Evolutionary conservation across 2,797 vertebrate genomes (phyloP).

Genomic region (Lepilemur ruficaudatus): DNA sequence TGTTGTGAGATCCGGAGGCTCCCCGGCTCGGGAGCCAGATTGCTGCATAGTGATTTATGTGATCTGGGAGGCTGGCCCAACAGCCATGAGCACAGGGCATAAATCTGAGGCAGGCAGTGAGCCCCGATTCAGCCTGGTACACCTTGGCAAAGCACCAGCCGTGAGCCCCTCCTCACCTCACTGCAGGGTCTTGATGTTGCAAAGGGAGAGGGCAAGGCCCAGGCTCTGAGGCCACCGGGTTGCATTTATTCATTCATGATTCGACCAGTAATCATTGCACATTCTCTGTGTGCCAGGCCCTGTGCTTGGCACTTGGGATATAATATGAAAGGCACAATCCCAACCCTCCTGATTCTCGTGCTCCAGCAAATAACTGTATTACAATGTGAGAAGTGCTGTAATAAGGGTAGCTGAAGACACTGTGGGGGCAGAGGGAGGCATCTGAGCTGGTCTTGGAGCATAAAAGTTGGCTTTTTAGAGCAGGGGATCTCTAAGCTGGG

Average conservation of each 20-base stretch:
- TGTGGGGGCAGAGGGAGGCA: background rate
- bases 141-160: background rate
- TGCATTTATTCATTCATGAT: background rate
- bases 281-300: background rate
- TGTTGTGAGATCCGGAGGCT: slow-evolving; percentile 10
- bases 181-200: background rate
- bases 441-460: background rate
- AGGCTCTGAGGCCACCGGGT: background rate
- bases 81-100: background rate
- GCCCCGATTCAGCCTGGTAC: background rate
- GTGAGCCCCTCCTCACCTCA: background rate
- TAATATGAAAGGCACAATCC: background rate
- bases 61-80: slow-evolving; percentile 55
- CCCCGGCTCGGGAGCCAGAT: slow-evolving; percentile 15
- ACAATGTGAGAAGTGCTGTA: fast-evolving
- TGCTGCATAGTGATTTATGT: slow-evolving; percentile 55
- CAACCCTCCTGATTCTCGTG: background rate
- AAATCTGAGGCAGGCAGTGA: slow-evolving; percentile 23
- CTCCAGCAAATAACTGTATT: background rate
- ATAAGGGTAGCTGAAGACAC: background rate
- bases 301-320: background rate
- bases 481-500: background rate
- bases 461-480: background rate
- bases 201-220: background rate
- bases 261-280: background rate